phyloP scores from a whole-genome alignment of 1,140 invertebrate genomes.

The Panulirus ornatus region DNA sequence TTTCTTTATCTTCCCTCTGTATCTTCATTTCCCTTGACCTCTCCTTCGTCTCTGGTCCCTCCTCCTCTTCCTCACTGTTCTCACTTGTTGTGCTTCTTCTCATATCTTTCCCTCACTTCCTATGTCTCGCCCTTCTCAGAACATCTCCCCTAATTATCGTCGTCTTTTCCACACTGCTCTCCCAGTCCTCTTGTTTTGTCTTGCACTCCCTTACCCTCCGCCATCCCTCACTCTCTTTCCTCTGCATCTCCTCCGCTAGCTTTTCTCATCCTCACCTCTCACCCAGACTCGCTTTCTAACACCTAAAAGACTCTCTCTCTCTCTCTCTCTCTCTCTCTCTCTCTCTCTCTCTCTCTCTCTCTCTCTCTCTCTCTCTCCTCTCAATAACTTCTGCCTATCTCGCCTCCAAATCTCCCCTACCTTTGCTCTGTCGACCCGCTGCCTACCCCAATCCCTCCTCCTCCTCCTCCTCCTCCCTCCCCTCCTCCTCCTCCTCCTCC shows the following conservation, averaged over 20 bases:
- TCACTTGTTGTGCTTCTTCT: neutral
- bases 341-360: slow-evolving; percentile 34
- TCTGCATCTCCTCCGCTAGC: neutral
- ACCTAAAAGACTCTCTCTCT: neutral
- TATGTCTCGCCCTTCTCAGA: no score
- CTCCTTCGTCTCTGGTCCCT: neutral
- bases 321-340: slow-evolving; percentile 28
- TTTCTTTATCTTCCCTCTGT: neutral
- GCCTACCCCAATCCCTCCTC: neutral
- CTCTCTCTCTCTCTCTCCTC: slow-evolving; percentile 23
- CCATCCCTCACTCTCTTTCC: neutral
- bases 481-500: neutral
- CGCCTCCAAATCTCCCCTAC: neutral
- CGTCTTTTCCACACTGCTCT: neutral
- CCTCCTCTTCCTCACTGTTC: neutral
- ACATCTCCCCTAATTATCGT: neutral
- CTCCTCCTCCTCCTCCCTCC: neutral
- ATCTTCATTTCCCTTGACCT: neutral
- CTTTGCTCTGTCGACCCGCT: neutral
- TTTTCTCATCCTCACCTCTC: neutral
- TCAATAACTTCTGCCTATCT: neutral
- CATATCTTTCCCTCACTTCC: neutral
- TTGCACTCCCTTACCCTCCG: neutral
- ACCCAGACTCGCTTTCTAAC: neutral
- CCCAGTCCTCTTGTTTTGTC: neutral